phyloP scores from a whole-genome alignment of 2,113 vertebrate genomes.

The Limanda limanda region DNA sequence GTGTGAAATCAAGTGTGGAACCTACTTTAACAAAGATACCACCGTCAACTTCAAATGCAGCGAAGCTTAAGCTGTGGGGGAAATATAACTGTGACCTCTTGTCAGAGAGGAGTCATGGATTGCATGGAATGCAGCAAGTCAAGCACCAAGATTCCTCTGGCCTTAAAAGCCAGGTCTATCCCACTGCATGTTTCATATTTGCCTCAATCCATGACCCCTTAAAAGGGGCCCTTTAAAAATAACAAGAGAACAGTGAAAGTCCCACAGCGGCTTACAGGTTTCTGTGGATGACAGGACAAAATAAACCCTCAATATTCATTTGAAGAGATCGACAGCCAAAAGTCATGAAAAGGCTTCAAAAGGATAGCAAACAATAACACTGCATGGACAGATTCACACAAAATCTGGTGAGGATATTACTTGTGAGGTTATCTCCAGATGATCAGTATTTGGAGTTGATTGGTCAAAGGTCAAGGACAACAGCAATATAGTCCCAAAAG shows the following conservation, averaged over 20 bases:
- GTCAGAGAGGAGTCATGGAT: conserved; percentile 34
- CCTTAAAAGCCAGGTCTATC: conserved; percentile 48
- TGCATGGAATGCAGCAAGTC: conserved; percentile 42
- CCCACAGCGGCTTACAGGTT: conserved; percentile 40
- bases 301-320: too few species aligned
- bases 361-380: background rate
- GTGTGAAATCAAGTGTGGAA: conserved; percentile 14
- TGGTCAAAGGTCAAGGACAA: too few species aligned
- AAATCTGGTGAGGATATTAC: background rate
- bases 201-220: conserved; percentile 51
- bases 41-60: conserved; percentile 37
- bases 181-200: conserved; percentile 57
- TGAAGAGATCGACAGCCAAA: too few species aligned
- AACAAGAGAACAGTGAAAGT: conserved; percentile 53
- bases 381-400: background rate
- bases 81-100: conserved; percentile 44
- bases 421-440: background rate
- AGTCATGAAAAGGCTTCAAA: conserved; percentile 15
- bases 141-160: conserved; percentile 51
- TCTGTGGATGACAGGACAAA: conserved; percentile 25
- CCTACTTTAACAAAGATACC: conserved; percentile 15
- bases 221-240: conserved; percentile 57
- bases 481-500: too few species aligned
- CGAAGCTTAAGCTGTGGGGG: conserved; percentile 5
- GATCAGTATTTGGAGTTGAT: too few species aligned